Percentiles rank a stretch among this genome's conserved stretches.
Conservation (phyloP, 2,113 vertebrate species). For the Albula goreensis region DNA sequence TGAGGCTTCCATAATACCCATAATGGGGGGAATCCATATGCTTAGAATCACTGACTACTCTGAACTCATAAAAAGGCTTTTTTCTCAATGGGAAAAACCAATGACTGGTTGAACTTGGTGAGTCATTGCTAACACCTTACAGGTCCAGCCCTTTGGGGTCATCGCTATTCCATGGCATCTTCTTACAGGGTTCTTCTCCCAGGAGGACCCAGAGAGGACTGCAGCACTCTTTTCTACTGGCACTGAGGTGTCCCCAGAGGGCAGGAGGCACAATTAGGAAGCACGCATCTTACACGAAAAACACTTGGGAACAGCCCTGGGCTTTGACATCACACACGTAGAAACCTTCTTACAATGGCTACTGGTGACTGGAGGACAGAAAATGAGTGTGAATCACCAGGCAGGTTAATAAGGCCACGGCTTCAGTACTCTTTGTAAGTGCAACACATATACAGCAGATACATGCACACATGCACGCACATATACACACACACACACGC, state of each 20-base stretch:
- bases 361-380: slow-evolving; percentile 81
- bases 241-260: slow-evolving; percentile 46
- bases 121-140: no score
- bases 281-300: slow-evolving; percentile 84
- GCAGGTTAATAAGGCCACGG: slow-evolving; percentile 25
- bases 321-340: slow-evolving; percentile 86
- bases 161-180: not conserved
- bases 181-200: slow-evolving; percentile 20
- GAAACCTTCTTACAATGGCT: slow-evolving; percentile 87
- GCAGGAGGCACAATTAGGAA: slow-evolving; percentile 47
- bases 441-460: not conserved
- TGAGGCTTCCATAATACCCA: not conserved
- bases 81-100: not conserved
- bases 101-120: not conserved
- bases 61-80: not conserved
- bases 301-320: slow-evolving; percentile 81
- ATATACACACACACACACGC: slow-evolving; percentile 13
- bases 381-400: slow-evolving; percentile 60
- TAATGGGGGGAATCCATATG: not conserved
- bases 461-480: not conserved
- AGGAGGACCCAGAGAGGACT: slow-evolving; percentile 39
- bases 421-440: not conserved
- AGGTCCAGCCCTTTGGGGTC: not conserved
- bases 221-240: slow-evolving; percentile 52
- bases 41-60: not conserved